phyloP scores from a whole-genome alignment of 1,140 invertebrate species.

The Pseudobourletiella spinata region DNA sequence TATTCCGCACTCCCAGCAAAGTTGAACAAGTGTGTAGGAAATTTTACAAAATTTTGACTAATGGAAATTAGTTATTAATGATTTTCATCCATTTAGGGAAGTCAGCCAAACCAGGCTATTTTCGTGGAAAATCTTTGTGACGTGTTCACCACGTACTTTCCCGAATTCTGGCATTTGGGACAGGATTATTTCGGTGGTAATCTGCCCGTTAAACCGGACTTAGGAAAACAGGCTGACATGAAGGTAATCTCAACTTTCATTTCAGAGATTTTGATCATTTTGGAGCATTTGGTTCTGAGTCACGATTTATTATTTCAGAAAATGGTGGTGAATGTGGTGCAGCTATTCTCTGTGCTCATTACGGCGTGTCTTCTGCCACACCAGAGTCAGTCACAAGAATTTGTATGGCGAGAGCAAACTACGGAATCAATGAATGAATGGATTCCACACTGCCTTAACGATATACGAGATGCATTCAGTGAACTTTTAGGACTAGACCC shows the following conservation, averaged over 20 bases:
- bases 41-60: no score
- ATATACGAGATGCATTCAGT: slow-evolving; percentile 58
- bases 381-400: not conserved
- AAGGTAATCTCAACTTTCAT: slow-evolving; percentile 50
- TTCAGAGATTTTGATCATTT: no score
- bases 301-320: slow-evolving; percentile 36
- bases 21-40: slow-evolving; percentile 10
- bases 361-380: slow-evolving; percentile 20
- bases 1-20: slow-evolving; percentile 28
- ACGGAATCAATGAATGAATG: slow-evolving; percentile 47
- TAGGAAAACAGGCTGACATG: slow-evolving; percentile 57
- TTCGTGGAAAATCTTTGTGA: slow-evolving; percentile 66
- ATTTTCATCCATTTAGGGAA: no score
- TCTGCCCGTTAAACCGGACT: slow-evolving; percentile 59
- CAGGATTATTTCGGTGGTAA: slow-evolving; percentile 82
- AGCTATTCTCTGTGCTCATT: slow-evolving; percentile 52
- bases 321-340: slow-evolving; percentile 58
- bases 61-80: no score
- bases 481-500: slow-evolving; percentile 64
- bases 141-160: slow-evolving; percentile 58
- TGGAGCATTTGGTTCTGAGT: not conserved
- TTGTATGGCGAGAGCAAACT: slow-evolving; percentile 26
- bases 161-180: slow-evolving; percentile 80
- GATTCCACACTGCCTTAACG: slow-evolving; percentile 67
- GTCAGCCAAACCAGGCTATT: slow-evolving; percentile 35